Evolutionary conservation across 2,888 invertebrate species (phyloP), one percentile per base, ranked within the genome.

Genomic region (Caenorhabditis wallacei): DNA sequence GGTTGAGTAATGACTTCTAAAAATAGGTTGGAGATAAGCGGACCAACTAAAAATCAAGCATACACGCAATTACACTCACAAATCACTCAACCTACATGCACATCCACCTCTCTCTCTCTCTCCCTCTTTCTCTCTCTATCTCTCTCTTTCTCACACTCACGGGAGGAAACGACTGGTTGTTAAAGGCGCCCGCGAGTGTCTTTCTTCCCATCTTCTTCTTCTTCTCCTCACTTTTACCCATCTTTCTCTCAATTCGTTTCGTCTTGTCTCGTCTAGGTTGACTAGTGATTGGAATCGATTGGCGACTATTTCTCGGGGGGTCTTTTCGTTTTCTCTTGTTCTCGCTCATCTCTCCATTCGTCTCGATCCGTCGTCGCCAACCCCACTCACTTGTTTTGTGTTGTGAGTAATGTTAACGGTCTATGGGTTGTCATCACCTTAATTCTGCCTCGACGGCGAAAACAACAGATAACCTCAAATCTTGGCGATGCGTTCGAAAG

Each of bases 231-330:
- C 64, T 59, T 72, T 66, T 66, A 48, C 69, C 56, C 74, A 43
- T 75, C 66, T 69, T 51, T 54, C 35, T 61, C 78, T 69, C 63
- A 26, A 40, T 61, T 66, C 72, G 57, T 70, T 70, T 80, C 59
- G 68, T 72, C 68, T 72, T 68, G 72, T 68, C 66, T 80, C 53
- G 71, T 76, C 53, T 56, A 66, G 61, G 69, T 71, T 64, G 68
- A 74, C 68, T 64, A 66, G 61, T 80, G 80, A 80, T 80, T 80
- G 80, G 59, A 80, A 80, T 80, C 80, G 80, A 80, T 80, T 80
- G 80, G 43, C 59, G 51, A 46, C 70, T 22, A 51, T 59, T 48
- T 68, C 48, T 76, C 76, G 53, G 53, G 66, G 64, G 66, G 48
- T 51, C 51, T 64, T 66, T 37, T 43, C 24, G 22, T 26, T 51